Evolutionary conservation across 2,113 vertebrate genomes (phyloP).

Genomic region (Columba livia): DNA sequence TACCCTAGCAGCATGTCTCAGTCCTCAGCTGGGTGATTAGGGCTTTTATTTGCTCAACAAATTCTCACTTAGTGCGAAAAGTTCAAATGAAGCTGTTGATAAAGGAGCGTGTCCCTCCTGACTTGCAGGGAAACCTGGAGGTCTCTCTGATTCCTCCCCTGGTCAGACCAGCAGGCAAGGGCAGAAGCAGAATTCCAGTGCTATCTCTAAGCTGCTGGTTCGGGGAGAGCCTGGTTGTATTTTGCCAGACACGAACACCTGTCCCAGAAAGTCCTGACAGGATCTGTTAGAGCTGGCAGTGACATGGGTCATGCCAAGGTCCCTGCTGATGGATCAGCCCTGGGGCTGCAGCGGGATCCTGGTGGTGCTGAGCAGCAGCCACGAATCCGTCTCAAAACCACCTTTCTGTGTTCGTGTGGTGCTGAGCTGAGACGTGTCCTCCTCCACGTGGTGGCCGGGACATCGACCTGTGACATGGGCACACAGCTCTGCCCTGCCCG

Average conservation of each 20-base stretch:
- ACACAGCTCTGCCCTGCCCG: not conserved
- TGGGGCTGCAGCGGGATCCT: not conserved
- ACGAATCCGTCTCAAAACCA: not conserved
- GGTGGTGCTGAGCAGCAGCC: not conserved
- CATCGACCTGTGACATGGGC: not conserved
- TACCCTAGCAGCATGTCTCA: not conserved
- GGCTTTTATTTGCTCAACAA: not conserved
- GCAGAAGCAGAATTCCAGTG: not conserved
- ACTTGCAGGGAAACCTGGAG: not conserved
- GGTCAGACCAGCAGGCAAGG: not conserved
- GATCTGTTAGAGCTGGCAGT: not conserved
- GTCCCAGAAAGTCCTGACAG: not conserved
- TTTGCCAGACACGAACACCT: not conserved
- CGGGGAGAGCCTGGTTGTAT: not conserved
- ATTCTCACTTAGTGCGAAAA: not conserved
- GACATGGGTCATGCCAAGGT: not conserved
- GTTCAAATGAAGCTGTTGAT: not conserved
- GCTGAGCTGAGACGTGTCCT: not conserved
- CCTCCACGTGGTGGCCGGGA: not conserved
- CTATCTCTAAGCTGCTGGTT: not conserved
- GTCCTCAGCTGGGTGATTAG: not conserved
- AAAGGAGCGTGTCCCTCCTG: accelerated
- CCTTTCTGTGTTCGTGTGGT: accelerated
- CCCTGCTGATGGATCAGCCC: not conserved
- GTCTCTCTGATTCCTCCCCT: not conserved